phyloP scores from a whole-genome alignment of 2,888 invertebrate genomes.

The Nymphalis urticae region DNA sequence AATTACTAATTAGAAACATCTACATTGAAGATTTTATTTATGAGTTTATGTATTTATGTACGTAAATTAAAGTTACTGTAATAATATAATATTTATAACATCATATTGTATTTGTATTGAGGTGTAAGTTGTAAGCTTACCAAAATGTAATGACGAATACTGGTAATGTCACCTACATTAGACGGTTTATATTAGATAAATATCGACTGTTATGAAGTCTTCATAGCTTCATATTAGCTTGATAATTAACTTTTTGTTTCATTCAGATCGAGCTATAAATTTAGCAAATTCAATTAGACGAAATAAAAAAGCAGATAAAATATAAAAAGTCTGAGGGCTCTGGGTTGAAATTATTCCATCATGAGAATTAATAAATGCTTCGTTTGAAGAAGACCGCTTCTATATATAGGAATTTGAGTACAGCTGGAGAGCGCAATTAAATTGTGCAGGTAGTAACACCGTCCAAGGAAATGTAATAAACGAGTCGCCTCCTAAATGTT shows the following conservation, averaged over 20 bases:
- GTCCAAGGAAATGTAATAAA: conserved; percentile 74
- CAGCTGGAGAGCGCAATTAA: conserved; percentile 71
- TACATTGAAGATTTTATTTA: no score
- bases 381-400: conserved; percentile 47
- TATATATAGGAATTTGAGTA: conserved; percentile 54
- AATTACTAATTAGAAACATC: no score
- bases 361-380: conserved; percentile 45
- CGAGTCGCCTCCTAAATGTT: conserved; percentile 70
- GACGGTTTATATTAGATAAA: no score
- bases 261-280: not conserved
- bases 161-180: no score
- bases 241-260: not conserved
- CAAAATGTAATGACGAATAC: no score
- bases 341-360: conserved; percentile 36
- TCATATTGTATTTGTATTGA: no score
- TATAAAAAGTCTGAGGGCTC: conserved; percentile 27
- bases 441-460: conserved; percentile 62
- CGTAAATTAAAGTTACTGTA: no score
- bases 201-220: no score
- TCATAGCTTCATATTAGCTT: no score
- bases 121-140: no score
- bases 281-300: not conserved
- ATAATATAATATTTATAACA: no score
- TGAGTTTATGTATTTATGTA: no score
- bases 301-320: conserved; percentile 21